Base-by-base conservation (phyloP, 2,113 vertebrate genomes). In the Plecotus auritus region DNA sequence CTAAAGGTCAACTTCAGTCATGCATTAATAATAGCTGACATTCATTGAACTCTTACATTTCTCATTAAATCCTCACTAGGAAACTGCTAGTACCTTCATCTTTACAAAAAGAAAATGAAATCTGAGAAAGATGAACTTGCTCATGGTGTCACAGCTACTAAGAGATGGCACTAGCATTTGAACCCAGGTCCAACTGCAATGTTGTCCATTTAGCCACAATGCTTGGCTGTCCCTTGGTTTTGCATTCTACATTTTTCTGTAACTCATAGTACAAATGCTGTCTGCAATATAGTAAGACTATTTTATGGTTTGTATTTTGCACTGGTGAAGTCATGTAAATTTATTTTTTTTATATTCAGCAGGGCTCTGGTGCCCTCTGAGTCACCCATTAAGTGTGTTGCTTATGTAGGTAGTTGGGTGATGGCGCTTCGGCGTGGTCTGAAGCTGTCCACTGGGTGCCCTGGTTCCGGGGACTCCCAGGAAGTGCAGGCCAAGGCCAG, bases 221-320 rank as follows among this genome's bases (percentile, higher is more conserved):
- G 76, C 67, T n/a, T 2, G 7, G 2, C 51, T 69, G 18, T 14
- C 32, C 66, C 42, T 76, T 2, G 12, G 42, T 51, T 87, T 54
- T 49, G 35, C 35, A 22, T 13, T 11, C 54, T 40, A 30, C 22
- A 0, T 32, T 90, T n/a, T 77, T 45, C 76, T 83, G 26, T 54
- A 26, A 73, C 45, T 40, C 30, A 23, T 7, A 11, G 12, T 35
- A 32, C 20, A 26, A 32, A 73, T 0, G 2, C 76, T 64, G 59
- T 1, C 23, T 86, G 42, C 47, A 67, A 1, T 51, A 37, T 28
- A 26, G 32, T 49, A 12, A 66, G 61, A 61, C 74, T 42, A 10
- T 93, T 77, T 78, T 9, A 11, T 28, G 30, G 42, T 77, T 35
- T 90, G 14, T 77, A 18, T 78, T 90, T 95, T 72, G 61, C 42